Conservation (phyloP, 2,113 vertebrate species). For the Diadophis punctatus region DNA sequence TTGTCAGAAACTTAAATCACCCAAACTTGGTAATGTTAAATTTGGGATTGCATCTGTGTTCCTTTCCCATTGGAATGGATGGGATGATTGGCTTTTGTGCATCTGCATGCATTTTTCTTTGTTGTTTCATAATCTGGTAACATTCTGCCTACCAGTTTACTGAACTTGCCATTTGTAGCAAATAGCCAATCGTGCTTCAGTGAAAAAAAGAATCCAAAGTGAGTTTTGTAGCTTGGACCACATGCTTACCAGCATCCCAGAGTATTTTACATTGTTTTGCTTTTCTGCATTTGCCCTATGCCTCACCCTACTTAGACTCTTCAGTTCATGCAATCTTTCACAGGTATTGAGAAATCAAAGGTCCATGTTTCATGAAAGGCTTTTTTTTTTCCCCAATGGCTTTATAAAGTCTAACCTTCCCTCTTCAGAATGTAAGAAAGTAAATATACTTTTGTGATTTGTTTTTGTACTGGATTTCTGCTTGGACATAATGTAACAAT, state of each 20-base stretch:
- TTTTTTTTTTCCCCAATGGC: not conserved
- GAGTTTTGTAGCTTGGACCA: not conserved
- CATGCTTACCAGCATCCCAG: not conserved
- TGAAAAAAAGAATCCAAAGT: not conserved
- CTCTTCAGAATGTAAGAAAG: not conserved
- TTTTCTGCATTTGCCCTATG: not conserved
- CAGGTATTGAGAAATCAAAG: not conserved
- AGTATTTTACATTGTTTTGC: not conserved
- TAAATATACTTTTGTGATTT: not conserved
- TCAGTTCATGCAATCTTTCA: not conserved
- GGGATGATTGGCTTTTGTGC: not conserved
- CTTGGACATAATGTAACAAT: not conserved
- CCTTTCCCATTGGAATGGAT: not conserved
- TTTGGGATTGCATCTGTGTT: not conserved
- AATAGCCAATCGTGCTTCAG: not conserved
- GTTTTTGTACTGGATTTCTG: not conserved
- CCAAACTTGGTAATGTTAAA: not conserved
- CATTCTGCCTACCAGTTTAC: not conserved
- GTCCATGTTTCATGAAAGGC: not conserved
- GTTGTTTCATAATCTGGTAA: not conserved
- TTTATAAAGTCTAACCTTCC: not conserved
- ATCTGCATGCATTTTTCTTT: not conserved
- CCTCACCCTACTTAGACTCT: not conserved
- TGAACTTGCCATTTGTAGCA: not conserved
- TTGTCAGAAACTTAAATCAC: not conserved